Evolutionary conservation across 1,140 invertebrate genomes (phyloP), one percentile per base, ranked within the genome.

Genomic region (Ips nitidus): DNA sequence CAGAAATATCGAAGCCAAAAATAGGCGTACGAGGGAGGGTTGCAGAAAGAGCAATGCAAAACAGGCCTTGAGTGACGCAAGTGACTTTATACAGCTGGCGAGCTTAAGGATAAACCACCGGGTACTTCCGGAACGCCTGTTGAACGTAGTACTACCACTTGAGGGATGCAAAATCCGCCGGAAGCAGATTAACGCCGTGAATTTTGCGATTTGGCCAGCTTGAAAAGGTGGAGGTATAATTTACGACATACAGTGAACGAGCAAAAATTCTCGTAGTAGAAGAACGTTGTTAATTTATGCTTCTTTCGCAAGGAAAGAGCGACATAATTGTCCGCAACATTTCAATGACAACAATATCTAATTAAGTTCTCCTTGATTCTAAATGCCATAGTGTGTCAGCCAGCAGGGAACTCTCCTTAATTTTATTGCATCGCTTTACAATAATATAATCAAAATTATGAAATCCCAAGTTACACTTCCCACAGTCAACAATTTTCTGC

Each of bases 381-480:
- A 66, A 67, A 67, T 67, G 43, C 43, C 56, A 67, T 50, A 60
- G 56, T 67, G 57, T 67, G 57, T 60, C 65, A 58, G 56, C 55
- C 6, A 55, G n/a, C n/a, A 55, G 52, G 53, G 65, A 59, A 67
- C 65, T 67, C 42, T 52, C 65, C 65, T 67, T 60, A 55, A 68
- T 68, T 60, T 70, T 70, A 58, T 64, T 63, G 68, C 58, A 63
- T 63, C 64, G 61, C 59, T 60, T 70, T 56, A 56, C 40, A 67
- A 62, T 69, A 69, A 67, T 70, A 41, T 65, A 52, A 70, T 59
- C 53, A 56, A 61, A 65, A 70, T 70, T 70, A 70, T 70, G 69
- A 70, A 70, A 70, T 66, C 42, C 55, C 50, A 70, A 59, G 69
- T 70, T 70, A 70, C 69, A 70, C 69, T 70, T 70, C 69, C 69